These are phyloP conservation scores for Eurystomus gularis DNA, from an alignment of 2,113 vertebrate genomes.

Conservation along the genomic window DNA sequence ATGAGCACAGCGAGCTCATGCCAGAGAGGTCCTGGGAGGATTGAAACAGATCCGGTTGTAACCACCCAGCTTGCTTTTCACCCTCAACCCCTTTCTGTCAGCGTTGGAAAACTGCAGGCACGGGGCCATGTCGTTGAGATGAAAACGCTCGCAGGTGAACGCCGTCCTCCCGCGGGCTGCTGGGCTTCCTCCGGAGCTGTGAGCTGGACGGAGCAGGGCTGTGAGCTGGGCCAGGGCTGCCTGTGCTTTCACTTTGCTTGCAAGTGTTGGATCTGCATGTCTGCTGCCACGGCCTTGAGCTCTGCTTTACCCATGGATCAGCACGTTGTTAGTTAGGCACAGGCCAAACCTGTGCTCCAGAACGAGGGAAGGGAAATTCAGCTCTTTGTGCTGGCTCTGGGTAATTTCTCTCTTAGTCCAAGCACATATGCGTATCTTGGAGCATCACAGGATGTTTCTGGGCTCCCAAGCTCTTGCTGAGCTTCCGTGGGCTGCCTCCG, in stretches of 20 bases:
- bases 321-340: background rate
- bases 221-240: background rate
- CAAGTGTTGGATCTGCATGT: background rate
- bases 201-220: background rate
- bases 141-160: background rate
- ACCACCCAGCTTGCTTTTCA: background rate
- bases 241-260: background rate
- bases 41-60: background rate
- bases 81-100: background rate
- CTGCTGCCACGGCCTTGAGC: background rate
- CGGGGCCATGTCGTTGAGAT: fast-evolving
- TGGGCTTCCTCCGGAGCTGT: background rate
- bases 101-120: background rate
- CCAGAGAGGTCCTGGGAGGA: background rate
- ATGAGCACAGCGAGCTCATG: background rate
- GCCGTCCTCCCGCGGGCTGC: background rate
- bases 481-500: background rate
- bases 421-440: background rate
- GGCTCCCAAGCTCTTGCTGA: background rate
- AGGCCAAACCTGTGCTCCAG: background rate
- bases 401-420: background rate
- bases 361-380: background rate
- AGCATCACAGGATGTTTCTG: background rate
- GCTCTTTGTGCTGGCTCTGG: background rate
- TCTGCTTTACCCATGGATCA: background rate